These are phyloP conservation scores for Oscheius sp. DNA, from an alignment of 2,888 invertebrate genomes.

Conservation along the genomic window DNA sequence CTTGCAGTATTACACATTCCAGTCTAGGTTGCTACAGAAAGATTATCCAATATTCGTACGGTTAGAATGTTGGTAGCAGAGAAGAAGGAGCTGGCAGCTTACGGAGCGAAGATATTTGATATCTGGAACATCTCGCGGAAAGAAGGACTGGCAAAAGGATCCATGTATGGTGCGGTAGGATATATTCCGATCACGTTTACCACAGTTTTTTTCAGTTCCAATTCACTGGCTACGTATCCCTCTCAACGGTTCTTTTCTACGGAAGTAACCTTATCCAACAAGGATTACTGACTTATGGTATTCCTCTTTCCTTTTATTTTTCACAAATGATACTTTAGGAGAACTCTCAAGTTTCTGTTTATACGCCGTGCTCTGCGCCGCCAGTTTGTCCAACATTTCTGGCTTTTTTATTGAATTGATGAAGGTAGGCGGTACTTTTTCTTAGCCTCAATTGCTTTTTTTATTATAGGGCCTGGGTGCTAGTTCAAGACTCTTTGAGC, in stretches of 20 bases:
- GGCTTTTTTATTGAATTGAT: slow-evolving; percentile 93
- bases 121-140: slow-evolving; percentile 85
- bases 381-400: slow-evolving; percentile 78
- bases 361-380: slow-evolving; percentile 80
- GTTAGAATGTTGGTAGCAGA: slow-evolving; percentile 93
- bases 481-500: slow-evolving; percentile 87
- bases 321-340: slow-evolving; percentile 76
- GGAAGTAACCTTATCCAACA: slow-evolving; percentile 68
- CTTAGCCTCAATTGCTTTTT: background rate
- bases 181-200: slow-evolving; percentile 72
- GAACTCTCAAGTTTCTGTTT: slow-evolving; percentile 91
- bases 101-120: slow-evolving; percentile 79
- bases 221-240: slow-evolving; percentile 69
- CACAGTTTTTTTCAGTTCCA: slow-evolving; percentile 62
- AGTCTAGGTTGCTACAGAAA: slow-evolving; percentile 85
- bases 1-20: too few relatives aligned
- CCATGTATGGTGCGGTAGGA: slow-evolving; percentile 87
- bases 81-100: slow-evolving; percentile 80
- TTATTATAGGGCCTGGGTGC: slow-evolving; percentile 84
- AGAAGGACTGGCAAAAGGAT: slow-evolving; percentile 87
- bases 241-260: slow-evolving; percentile 71
- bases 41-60: slow-evolving; percentile 89
- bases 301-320: background rate
- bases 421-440: slow-evolving; percentile 76
- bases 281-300: slow-evolving; percentile 70